A percentile compares a stretch with the other conserved stretches of the same genome.
Conservation (phyloP, 2,113 vertebrate species). For the Terrapene triunguis region DNA sequence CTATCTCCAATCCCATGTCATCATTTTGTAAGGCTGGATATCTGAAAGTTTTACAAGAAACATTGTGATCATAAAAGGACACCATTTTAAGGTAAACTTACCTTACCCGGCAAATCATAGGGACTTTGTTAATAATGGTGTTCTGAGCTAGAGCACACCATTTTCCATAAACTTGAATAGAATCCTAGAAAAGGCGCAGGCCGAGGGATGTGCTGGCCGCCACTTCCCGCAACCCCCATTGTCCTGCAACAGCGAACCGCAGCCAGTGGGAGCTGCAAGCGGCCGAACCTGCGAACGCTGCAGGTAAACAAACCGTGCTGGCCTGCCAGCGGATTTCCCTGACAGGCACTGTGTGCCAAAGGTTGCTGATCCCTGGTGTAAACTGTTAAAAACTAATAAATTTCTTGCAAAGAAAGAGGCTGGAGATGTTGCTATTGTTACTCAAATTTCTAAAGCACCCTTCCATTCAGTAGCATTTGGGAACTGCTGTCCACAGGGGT, state of each 20-base stretch:
- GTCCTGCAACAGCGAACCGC: too few relatives aligned
- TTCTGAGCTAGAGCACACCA: neutral
- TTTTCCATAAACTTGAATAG: neutral
- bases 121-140: neutral
- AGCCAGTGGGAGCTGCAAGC: too few relatives aligned
- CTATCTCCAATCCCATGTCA: neutral
- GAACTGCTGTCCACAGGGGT: too few relatives aligned
- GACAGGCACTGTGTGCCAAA: too few relatives aligned
- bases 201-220: too few relatives aligned
- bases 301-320: too few relatives aligned
- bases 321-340: too few relatives aligned
- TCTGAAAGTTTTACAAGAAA: neutral
- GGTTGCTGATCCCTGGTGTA: neutral
- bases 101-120: neutral
- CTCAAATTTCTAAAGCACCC: neutral
- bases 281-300: too few relatives aligned
- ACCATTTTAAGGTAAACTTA: neutral
- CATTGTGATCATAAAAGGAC: neutral
- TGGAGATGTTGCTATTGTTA: neutral
- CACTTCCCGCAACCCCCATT: too few relatives aligned
- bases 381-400: neutral
- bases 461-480: neutral
- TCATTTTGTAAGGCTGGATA: neutral
- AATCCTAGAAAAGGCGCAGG: neutral
- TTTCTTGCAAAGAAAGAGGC: neutral